Evolutionary conservation across 1,140 invertebrate genomes (phyloP), one percentile per base, ranked within the genome.

Genomic region (Macrostomum lignano): DNA sequence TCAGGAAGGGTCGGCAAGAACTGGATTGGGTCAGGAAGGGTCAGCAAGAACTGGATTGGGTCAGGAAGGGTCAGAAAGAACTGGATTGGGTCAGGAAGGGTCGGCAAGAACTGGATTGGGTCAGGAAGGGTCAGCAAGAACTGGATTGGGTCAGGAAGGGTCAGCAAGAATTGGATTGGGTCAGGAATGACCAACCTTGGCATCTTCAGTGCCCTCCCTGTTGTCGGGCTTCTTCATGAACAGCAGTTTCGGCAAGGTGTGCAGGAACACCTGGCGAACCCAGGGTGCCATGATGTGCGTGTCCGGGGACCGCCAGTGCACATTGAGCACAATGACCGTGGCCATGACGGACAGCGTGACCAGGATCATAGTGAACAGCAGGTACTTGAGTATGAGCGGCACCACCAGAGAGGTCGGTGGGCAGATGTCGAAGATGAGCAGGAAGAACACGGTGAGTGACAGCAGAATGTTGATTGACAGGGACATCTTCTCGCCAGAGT

Each of bases 341-440:
- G 91, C 78, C 55, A 86, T 82, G 60, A 93, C 93, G 14, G 88
- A 94, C 29, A 91, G 64, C 21, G 86, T 94, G 35, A 96, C 86
- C 36, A 98, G 68, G 48, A 96, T 88, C 82, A 96, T 94, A 32
- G 91, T 91, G 56, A 98, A 98, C 49, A 96, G 67, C 22, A 98
- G 67, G 64, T 96, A 98, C 65, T 94, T 94, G 39, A 88, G 86
- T 33, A 98, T 67, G 11, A 98, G 65, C 13, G 88, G 88, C 26
- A 98, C 82, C 19, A 93, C 84, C 38, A 94, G 62, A 11, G 81
- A 91, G 19, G 88, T 96, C 4, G 91, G 86, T 7, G 91, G 88
- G 46, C 96, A 94, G 44, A 94, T 86, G 61, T 88, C 81, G 31
- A 88, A 82, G 29, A 98, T 72, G 51, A 98, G 66, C 20, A 96